A percentile compares a stretch with the other conserved stretches of the same genome.
phyloP scores from a whole-genome alignment of 1,140 invertebrate genomes.

The Cotesia chilonis region DNA sequence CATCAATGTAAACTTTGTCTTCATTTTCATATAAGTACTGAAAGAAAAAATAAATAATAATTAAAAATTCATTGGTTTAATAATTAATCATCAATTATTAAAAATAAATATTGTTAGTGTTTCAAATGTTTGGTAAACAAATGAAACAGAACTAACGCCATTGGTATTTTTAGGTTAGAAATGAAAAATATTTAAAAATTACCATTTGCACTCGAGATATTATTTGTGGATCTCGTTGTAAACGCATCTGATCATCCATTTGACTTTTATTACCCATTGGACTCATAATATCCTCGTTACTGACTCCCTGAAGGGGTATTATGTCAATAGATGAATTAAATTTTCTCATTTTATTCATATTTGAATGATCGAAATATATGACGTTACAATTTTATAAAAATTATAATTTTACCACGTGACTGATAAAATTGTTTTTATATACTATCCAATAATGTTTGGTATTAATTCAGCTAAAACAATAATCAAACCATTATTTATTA shows the following conservation, averaged over 20 bases:
- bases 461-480: background rate
- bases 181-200: background rate
- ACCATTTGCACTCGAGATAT: conserved; percentile 44
- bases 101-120: too few species aligned
- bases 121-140: too few species aligned
- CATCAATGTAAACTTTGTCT: conserved; percentile 76
- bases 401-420: too few species aligned
- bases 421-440: too few species aligned
- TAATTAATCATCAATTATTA: too few species aligned
- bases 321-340: conserved; percentile 57
- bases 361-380: conserved; percentile 45
- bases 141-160: background rate
- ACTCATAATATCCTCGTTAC: conserved; percentile 40
- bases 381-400: too few species aligned
- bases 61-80: too few species aligned
- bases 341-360: conserved; percentile 60
- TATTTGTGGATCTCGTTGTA: conserved; percentile 43
- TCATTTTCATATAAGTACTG: conserved; percentile 78
- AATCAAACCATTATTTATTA: background rate
- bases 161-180: conserved; percentile 2
- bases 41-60: conserved; percentile 45
- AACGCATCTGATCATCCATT: conserved; percentile 29
- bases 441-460: too few species aligned
- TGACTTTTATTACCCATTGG: conserved; percentile 35
- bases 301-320: conserved; percentile 53